Percentiles rank a stretch among this genome's conserved stretches.
These are phyloP conservation scores for Pseudochirops corinnae DNA, from an alignment of 2,797 vertebrate species.

Conservation along the genomic window DNA sequence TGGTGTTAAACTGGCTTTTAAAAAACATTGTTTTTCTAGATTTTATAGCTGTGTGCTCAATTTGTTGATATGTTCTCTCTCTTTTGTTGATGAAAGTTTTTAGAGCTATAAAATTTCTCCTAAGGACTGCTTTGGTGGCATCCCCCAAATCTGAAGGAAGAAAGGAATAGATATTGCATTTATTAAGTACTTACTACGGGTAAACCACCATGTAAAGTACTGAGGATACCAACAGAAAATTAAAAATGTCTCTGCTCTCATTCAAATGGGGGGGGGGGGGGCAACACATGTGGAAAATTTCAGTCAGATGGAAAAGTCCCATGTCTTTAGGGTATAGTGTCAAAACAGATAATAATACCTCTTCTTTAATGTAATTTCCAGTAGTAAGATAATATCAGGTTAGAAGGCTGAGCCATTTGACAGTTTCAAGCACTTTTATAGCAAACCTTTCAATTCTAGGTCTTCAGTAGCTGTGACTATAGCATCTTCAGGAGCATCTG, in stretches of 20 bases:
- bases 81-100: background rate
- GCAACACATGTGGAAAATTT: background rate
- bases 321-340: background rate
- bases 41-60: background rate
- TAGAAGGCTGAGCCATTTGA: background rate
- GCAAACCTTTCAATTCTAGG: background rate
- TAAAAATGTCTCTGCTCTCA: background rate
- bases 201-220: background rate
- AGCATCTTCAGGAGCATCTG: background rate
- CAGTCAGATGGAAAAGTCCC: background rate
- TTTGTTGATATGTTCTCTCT: background rate
- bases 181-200: background rate
- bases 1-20: background rate
- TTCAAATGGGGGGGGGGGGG: background rate
- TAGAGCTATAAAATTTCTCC: background rate
- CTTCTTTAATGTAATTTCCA: background rate
- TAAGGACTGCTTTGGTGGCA: background rate
- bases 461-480: background rate
- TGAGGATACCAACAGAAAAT: background rate
- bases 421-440: background rate
- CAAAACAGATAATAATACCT: background rate
- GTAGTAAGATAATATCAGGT: background rate
- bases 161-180: background rate
- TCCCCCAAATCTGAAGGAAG: background rate
- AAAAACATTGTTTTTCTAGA: background rate